These are phyloP conservation scores for Crypturellus undulatus DNA, from an alignment of 2,113 vertebrate genomes.

Conservation along the genomic window DNA sequence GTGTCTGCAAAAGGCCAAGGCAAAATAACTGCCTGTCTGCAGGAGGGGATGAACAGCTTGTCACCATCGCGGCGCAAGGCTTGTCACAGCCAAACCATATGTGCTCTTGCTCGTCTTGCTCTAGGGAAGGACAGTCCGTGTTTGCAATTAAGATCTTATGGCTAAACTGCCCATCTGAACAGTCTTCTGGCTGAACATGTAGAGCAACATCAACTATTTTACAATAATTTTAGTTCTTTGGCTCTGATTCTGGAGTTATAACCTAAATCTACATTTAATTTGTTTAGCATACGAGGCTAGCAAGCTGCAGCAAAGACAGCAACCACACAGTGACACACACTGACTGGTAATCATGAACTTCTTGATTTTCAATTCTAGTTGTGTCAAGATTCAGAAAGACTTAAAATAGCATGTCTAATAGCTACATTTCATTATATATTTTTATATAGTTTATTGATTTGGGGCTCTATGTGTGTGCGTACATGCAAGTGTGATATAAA, in stretches of 20 bases:
- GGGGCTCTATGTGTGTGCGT: neutral
- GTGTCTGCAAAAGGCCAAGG: neutral
- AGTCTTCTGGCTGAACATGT: neutral
- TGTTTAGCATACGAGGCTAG: fast-evolving
- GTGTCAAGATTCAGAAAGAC: neutral
- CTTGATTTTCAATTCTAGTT: neutral
- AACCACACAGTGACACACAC: neutral
- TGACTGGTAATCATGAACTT: neutral
- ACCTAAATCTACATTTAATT: neutral
- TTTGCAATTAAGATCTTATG: neutral
- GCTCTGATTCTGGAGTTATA: neutral
- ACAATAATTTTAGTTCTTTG: neutral
- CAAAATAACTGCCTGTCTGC: neutral
- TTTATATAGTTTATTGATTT: neutral
- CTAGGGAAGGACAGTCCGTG: neutral
- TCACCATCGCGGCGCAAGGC: neutral
- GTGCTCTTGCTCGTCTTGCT: neutral
- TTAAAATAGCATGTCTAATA: neutral
- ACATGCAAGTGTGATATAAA: neutral
- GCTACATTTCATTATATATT: neutral
- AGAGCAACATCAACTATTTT: neutral
- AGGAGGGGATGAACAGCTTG: neutral
- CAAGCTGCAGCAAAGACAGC: neutral
- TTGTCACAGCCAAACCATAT: neutral
- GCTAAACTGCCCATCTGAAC: neutral